Evolutionary conservation across 2,797 vertebrate genomes (phyloP).

Genomic region (Coracias cyanogaster): DNA sequence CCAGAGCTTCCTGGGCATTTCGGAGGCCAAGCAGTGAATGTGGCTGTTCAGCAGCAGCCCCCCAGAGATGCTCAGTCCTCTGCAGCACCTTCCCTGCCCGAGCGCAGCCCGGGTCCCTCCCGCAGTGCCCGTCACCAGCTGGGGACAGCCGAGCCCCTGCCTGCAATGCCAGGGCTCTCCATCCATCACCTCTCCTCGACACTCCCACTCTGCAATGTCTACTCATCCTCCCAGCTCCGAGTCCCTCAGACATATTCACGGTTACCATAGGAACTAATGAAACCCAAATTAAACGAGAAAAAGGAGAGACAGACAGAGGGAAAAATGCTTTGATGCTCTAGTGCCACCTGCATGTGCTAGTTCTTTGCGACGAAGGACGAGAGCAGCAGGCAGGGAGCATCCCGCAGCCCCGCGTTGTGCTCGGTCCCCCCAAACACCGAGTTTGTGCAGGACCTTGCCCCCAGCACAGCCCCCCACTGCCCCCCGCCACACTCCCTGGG

Average conservation of each 20-base stretch:
- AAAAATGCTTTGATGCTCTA: not conserved
- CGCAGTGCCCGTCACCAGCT: not conserved
- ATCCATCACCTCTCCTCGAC: not conserved
- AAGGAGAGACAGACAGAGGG: not conserved
- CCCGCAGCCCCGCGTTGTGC: rapidly evolving
- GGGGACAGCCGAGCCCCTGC: not conserved
- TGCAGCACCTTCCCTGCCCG: not conserved
- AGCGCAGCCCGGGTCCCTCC: not conserved
- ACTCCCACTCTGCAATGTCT: slow-evolving; percentile 2
- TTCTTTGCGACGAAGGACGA: not conserved
- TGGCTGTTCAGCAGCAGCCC: not conserved
- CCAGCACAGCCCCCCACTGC: not conserved
- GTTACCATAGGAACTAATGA: slow-evolving; percentile 81
- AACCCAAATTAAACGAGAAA: slow-evolving; percentile 67
- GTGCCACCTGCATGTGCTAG: slow-evolving; percentile 29
- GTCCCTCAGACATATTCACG: slow-evolving; percentile 48
- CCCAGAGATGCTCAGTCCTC: not conserved
- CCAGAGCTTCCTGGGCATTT: not conserved
- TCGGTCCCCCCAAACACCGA: rapidly evolving
- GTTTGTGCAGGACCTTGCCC: not conserved
- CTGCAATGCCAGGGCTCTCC: not conserved
- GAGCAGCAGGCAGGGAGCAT: not conserved
- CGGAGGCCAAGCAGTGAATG: rapidly evolving
- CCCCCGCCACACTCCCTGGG: rapidly evolving
- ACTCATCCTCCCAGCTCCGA: not conserved